Evolutionary conservation across 2,113 vertebrate species (phyloP).

Genomic region (Protobothrops mucrosquamatus): DNA sequence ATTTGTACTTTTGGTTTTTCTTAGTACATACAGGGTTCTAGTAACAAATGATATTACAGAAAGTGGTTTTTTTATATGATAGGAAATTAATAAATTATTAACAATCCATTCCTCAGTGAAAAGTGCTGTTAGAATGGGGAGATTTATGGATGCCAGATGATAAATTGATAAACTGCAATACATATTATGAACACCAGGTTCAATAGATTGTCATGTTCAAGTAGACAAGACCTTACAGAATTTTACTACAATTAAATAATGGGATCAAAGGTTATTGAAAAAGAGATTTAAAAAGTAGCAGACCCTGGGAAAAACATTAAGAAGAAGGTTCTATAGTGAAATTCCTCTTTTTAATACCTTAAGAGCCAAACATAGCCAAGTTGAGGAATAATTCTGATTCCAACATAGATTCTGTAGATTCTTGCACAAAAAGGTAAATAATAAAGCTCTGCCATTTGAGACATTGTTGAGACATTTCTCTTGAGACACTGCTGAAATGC

Average conservation of each 20-base stretch:
- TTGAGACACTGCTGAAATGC: neutral
- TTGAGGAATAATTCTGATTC: neutral
- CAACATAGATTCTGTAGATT: neutral
- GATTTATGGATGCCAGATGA: neutral
- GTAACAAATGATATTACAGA: neutral
- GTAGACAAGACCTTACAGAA: too few species aligned
- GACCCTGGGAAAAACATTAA: too few species aligned
- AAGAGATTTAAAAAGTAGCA: neutral
- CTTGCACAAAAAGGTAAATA: neutral
- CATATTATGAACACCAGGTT: neutral
- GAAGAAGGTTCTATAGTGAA: neutral
- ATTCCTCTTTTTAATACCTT: neutral
- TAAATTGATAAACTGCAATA: neutral
- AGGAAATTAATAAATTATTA: neutral
- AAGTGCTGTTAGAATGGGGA: neutral
- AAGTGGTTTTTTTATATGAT: neutral
- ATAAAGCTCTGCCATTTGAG: neutral
- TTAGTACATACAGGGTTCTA: neutral
- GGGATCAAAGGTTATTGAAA: neutral
- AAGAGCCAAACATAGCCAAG: neutral
- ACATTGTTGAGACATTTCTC: neutral
- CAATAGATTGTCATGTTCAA: neutral
- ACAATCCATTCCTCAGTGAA: neutral
- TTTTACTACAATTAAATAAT: neutral
- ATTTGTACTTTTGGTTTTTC: too few species aligned